These are phyloP conservation scores for Sarcophaga peregrina DNA, from an alignment of 1,140 invertebrate genomes.

Conservation along the genomic window DNA sequence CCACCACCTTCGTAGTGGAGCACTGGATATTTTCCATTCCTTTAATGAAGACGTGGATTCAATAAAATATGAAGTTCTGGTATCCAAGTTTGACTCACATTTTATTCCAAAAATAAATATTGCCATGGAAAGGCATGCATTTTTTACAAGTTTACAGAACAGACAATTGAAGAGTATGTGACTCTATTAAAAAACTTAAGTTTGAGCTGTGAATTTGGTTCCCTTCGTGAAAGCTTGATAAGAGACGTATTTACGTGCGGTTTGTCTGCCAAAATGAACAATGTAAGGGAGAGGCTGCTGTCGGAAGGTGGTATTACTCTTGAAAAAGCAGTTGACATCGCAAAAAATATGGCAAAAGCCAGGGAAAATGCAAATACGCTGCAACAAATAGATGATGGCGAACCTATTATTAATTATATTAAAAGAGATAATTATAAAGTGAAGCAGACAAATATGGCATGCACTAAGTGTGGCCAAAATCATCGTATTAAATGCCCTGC, in stretches of 20 bases:
- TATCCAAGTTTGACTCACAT: conserved; percentile 46
- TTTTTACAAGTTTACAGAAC: conserved; percentile 49
- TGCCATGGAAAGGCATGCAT: conserved; percentile 48
- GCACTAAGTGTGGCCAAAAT: conserved; percentile 32
- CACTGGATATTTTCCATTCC: conserved; percentile 48
- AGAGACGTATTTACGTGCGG: conserved; percentile 47
- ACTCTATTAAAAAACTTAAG: conserved; percentile 48
- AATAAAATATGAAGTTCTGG: conserved; percentile 44
- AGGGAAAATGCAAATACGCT: conserved; percentile 18
- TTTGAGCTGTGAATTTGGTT: conserved; percentile 48
- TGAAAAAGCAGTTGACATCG: conserved; percentile 43
- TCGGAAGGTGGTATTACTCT: conserved; percentile 42
- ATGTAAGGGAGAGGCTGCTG: conserved; percentile 43
- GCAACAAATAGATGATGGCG: background rate
- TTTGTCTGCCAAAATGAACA: conserved; percentile 7
- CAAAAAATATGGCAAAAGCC: conserved; percentile 2
- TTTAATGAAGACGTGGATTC: conserved; percentile 48
- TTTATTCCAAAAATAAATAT: conserved; percentile 49
- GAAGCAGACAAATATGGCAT: too few relatives aligned
- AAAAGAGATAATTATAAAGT: too few relatives aligned
- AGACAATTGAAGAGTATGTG: conserved; percentile 46
- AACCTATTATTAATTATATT: background rate
- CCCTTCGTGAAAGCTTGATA: conserved; percentile 45
- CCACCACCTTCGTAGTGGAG: conserved; percentile 47
- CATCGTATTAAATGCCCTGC: conserved; percentile 49